These are phyloP conservation scores for Stylophora pistillata DNA, from an alignment of 64 coral and sea anemone species.

Conservation along the genomic window DNA sequence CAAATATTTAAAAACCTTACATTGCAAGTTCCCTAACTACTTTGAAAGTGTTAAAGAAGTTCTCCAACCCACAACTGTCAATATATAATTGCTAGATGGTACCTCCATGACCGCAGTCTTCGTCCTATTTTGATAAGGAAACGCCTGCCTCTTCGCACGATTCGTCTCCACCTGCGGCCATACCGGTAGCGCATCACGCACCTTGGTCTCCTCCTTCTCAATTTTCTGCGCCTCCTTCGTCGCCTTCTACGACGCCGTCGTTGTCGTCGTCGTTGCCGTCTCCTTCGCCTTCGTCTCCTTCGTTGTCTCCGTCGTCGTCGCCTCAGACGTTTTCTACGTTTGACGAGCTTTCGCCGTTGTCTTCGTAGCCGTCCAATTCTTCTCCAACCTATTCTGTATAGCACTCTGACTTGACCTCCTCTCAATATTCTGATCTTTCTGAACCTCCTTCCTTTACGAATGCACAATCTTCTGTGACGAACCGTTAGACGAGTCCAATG, in stretches of 20 bases:
- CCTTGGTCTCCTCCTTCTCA: neutral
- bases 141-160: neutral
- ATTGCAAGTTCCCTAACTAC: too few species aligned
- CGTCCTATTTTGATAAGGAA: neutral
- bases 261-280: neutral
- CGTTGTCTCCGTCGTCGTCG: neutral
- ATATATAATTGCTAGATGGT: neutral
- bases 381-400: neutral
- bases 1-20: too few species aligned
- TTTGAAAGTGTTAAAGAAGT: too few species aligned
- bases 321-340: neutral
- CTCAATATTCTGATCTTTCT: neutral
- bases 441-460: neutral
- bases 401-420: neutral
- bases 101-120: slow-evolving; percentile 1
- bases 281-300: slow-evolving; percentile 2
- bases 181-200: neutral
- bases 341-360: neutral
- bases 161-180: neutral
- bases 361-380: neutral
- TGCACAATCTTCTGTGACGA: neutral
- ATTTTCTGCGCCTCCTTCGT: slow-evolving; percentile 3
- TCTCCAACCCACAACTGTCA: too few species aligned
- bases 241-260: neutral
- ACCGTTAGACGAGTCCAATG: neutral